Evolutionary conservation across 1,140 invertebrate species (phyloP), one percentile per base, ranked within the genome.

Genomic region (Magallana angulata): DNA sequence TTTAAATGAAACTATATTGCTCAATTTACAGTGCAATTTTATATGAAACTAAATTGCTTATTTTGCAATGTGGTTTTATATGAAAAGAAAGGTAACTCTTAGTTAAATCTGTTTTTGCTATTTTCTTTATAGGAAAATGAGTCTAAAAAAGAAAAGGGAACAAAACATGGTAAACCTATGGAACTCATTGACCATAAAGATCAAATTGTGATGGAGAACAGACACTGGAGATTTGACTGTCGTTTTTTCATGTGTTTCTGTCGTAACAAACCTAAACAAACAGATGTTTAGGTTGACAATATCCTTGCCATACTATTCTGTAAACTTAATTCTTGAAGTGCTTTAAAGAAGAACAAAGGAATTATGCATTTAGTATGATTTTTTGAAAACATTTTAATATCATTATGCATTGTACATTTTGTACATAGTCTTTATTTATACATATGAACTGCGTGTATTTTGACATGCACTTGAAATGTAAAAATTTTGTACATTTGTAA

Each of bases 161-260:
- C 94, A 90, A 95, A 94, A 91, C 96, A 96, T 92, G 95, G 95
- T 89, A 94, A 95, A 91, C 95, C 96, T 88, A 91, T 93, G 68
- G 96, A 96, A 90, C 91, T 96, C 11, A 91, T 93, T 59, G 92
- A 93, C 12, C 93, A 95, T 89, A 93, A 94, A 94, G 88, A 95
- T 92, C 90, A 96, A 92, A 93, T 96, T 85, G 95, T 96, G 93
- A 94, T 96, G 89, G 95, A 96, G 68, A 93, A 95, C 64, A 92
- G 93, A 57, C 94, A 95, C 84, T 96, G 96, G 96, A 96, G 95
- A 90, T 96, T 95, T 93, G 96, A 96, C 92, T 95, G 96, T 96
- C 94, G 96, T 95, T 94, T 91, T 84, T 91, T 92, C 85, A 91
- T 93, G 92, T 93, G 93, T 76, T 93, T 93, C 87, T 93, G 93